Conservation (phyloP, 1,140 invertebrate species). For the Diorhabda elongata region DNA sequence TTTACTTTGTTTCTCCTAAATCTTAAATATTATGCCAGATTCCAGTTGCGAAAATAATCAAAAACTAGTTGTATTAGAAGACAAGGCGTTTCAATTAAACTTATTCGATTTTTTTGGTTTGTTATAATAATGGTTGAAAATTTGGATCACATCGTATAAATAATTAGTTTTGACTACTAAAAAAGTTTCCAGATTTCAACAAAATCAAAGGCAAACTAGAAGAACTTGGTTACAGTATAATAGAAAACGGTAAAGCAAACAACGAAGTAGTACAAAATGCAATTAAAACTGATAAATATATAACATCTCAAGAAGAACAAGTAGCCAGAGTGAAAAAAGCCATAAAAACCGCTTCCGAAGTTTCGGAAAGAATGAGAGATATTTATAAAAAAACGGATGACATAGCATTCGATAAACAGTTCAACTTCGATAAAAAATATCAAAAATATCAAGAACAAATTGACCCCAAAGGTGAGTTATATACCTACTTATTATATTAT, state of each 20-base stretch:
- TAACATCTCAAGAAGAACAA: slow-evolving; percentile 22
- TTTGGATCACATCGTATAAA: neutral
- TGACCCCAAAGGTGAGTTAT: slow-evolving; percentile 37
- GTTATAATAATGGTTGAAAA: no score
- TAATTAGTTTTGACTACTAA: neutral
- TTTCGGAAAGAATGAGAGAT: slow-evolving; percentile 50
- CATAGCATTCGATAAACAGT: slow-evolving; percentile 47
- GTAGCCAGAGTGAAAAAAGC: slow-evolving; percentile 42
- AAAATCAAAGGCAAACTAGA: slow-evolving; percentile 30
- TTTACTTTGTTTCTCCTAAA: no score
- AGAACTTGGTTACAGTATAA: slow-evolving; percentile 30
- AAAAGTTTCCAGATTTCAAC: slow-evolving; percentile 30
- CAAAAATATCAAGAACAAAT: slow-evolving; percentile 34
- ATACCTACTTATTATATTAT: neutral
- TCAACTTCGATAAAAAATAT: slow-evolving; percentile 46
- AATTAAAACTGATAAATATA: slow-evolving; percentile 26
- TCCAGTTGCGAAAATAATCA: no score
- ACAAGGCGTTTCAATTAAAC: no score
- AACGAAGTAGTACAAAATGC: slow-evolving; percentile 32
- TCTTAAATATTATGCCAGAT: no score
- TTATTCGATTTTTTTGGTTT: no score
- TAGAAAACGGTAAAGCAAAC: slow-evolving; percentile 34
- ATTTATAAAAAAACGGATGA: slow-evolving; percentile 52
- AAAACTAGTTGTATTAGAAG: no score
- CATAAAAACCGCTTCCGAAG: slow-evolving; percentile 48